A percentile compares a stretch with the other conserved stretches of the same genome.
Evolutionary conservation across 1,140 invertebrate species (phyloP).

Genomic region (Drosophila parabipectinata): DNA sequence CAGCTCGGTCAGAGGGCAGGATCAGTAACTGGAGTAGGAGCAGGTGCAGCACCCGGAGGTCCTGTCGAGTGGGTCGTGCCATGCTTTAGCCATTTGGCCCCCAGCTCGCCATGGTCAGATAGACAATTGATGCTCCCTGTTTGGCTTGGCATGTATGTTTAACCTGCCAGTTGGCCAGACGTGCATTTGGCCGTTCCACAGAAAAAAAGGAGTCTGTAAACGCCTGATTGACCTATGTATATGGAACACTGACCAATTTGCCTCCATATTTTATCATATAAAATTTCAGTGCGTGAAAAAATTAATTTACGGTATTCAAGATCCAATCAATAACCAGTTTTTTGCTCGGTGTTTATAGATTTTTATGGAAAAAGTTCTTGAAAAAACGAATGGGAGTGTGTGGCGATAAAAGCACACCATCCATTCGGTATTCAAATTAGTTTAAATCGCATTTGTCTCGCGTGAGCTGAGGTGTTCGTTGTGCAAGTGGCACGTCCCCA

Average conservation of each 20-base stretch:
- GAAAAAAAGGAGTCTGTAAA: not conserved
- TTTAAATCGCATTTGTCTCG: conserved; percentile 80
- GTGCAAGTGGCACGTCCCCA: conserved; percentile 48
- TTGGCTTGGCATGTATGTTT: conserved; percentile 58
- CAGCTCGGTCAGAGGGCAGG: not conserved
- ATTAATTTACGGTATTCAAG: not conserved
- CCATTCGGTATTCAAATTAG: conserved; percentile 81
- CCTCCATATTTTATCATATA: not conserved
- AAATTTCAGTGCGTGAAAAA: not conserved
- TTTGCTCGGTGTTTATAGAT: conserved; percentile 11
- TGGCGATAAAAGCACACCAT: conserved; percentile 75
- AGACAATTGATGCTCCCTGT: conserved; percentile 71
- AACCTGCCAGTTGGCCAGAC: conserved; percentile 62
- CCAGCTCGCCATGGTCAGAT: conserved; percentile 59
- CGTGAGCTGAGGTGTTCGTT: conserved; percentile 47
- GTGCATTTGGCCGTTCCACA: conserved; percentile 37
- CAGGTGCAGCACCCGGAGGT: conserved; percentile 1
- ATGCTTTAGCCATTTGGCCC: conserved; percentile 47
- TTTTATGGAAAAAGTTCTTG: conserved; percentile 10
- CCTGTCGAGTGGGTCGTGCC: conserved; percentile 30
- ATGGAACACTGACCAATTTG: not conserved
- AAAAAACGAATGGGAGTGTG: conserved; percentile 33
- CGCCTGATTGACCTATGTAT: not conserved
- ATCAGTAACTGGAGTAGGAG: not conserved
- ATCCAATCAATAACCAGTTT: conserved; percentile 9